phyloP scores from a whole-genome alignment of 2,888 invertebrate genomes.

The Marronus borbonicus region DNA sequence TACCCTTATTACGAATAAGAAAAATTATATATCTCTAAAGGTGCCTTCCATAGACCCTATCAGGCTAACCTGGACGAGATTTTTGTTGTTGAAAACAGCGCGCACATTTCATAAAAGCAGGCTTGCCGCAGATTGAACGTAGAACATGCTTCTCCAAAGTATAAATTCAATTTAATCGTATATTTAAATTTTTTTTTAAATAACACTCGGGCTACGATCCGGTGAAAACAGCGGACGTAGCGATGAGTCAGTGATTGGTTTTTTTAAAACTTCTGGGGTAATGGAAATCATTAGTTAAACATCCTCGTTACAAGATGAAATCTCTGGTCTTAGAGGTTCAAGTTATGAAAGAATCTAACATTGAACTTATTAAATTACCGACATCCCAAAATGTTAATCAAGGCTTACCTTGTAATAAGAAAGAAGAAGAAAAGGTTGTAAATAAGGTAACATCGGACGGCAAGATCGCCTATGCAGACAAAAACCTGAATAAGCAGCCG shows the following conservation, averaged over 20 bases:
- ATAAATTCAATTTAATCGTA: no score
- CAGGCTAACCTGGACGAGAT: no score
- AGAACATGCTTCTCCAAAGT: no score
- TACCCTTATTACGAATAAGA: no score
- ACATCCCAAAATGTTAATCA: not conserved
- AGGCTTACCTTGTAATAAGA: not conserved
- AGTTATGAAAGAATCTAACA: not conserved
- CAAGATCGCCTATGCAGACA: no score
- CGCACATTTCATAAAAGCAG: no score
- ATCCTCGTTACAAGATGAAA: not conserved
- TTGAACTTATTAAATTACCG: not conserved
- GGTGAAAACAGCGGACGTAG: not conserved
- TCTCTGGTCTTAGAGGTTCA: not conserved
- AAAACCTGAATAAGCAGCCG: no score
- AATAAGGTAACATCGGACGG: not conserved
- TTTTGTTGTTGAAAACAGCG: no score
- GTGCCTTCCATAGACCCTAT: no score
- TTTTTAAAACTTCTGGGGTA: not conserved
- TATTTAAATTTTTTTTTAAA: not conserved
- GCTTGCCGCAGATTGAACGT: no score
- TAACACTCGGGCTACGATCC: not conserved
- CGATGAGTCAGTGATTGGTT: not conserved
- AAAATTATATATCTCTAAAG: no score
- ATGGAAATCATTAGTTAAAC: not conserved
- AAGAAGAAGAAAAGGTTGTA: not conserved